Percentiles rank a stretch among this genome's conserved stretches.
phyloP scores from a whole-genome alignment of 2,113 vertebrate species.

The Cephalopterus ornatus region DNA sequence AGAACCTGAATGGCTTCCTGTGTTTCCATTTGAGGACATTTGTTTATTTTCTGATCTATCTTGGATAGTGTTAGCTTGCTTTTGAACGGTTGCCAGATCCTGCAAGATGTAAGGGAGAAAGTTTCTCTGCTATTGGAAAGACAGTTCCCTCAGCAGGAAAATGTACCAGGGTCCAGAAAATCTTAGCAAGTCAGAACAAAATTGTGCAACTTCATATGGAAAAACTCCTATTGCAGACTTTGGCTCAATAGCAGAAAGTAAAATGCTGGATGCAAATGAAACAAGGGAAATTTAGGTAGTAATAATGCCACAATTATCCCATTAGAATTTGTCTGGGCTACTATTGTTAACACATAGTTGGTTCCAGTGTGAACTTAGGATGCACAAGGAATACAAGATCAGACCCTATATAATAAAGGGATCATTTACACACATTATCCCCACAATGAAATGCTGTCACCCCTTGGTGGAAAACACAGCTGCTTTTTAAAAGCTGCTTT shows the following conservation, averaged over 20 bases:
- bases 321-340: constrained; percentile 25
- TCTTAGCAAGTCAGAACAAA: neutral
- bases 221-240: neutral
- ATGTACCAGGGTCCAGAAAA: neutral
- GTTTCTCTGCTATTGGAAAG: neutral
- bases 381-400: constrained; percentile 43
- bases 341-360: constrained; percentile 16
- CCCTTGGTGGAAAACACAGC: constrained; percentile 31
- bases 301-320: neutral
- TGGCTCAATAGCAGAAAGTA: neutral
- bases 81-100: neutral
- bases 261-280: neutral
- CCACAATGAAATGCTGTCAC: constrained; percentile 48
- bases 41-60: neutral
- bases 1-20: neutral
- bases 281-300: neutral
- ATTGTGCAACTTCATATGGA: neutral
- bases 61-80: neutral
- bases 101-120: neutral
- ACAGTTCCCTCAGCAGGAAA: neutral
- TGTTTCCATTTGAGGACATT: neutral
- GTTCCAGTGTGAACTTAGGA: constrained; percentile 25
- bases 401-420: constrained; percentile 42
- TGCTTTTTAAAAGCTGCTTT: constrained; percentile 39
- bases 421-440: constrained; percentile 55